Conservation (phyloP, 2,113 vertebrate genomes). For the Hippocampus barbouri region DNA sequence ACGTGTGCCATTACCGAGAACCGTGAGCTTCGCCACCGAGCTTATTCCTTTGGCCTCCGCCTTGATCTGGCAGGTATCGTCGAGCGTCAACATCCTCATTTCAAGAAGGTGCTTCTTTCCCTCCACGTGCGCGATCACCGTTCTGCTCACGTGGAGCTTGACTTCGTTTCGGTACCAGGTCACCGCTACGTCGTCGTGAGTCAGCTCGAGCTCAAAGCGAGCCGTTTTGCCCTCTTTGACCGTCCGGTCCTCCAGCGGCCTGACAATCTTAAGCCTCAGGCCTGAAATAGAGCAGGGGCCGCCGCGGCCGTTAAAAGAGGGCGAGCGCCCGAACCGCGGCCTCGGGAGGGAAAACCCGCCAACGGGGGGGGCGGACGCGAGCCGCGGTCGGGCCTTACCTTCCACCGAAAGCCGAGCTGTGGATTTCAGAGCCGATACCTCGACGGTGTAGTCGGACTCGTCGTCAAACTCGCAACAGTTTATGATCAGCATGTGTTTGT, state of each 20-base stretch:
- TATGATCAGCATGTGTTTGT: slow-evolving; percentile 94
- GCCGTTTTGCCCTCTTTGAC: slow-evolving; percentile 88
- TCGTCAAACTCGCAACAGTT: slow-evolving; percentile 95
- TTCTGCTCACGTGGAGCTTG: slow-evolving; percentile 89
- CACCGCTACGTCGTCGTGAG: slow-evolving; percentile 84
- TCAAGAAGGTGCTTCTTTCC: slow-evolving; percentile 86
- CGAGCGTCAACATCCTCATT: slow-evolving; percentile 85
- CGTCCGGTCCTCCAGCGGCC: slow-evolving; percentile 86
- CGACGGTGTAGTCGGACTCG: slow-evolving; percentile 87
- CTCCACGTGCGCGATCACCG: slow-evolving; percentile 82
- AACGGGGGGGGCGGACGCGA: slow-evolving; percentile 25
- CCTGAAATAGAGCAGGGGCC: slow-evolving; percentile 71
- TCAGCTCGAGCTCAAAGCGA: slow-evolving; percentile 87
- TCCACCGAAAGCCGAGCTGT: slow-evolving; percentile 85
- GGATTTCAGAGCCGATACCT: slow-evolving; percentile 82
- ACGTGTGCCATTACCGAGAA: slow-evolving; percentile 81
- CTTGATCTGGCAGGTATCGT: slow-evolving; percentile 95
- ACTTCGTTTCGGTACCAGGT: slow-evolving; percentile 94
- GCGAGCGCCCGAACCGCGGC: too few species aligned
- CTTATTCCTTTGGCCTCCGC: slow-evolving; percentile 85
- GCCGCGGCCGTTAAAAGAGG: not conserved
- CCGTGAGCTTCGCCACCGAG: slow-evolving; percentile 83
- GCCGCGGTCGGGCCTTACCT: slow-evolving; percentile 72
- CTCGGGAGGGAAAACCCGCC: not conserved
- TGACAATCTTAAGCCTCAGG: slow-evolving; percentile 84